Percentiles rank a stretch among this genome's conserved stretches.
Evolutionary conservation across 2,888 invertebrate genomes (phyloP).

Genomic region (Tubulanus polymorphus): DNA sequence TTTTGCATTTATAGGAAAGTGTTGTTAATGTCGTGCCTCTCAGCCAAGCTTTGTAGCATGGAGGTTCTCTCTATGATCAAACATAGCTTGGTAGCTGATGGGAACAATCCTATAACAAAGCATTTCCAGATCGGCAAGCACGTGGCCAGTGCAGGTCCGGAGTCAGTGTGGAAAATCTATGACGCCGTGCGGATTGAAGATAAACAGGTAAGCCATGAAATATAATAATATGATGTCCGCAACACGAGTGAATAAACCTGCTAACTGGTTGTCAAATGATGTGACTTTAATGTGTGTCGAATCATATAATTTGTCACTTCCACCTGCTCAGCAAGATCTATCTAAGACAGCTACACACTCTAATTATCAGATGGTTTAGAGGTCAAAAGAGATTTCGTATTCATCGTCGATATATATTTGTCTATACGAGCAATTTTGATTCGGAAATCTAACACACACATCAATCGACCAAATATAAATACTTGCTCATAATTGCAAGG

Average conservation of each 20-base stretch:
- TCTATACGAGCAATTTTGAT: no score
- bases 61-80: constrained; percentile 44
- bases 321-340: no score
- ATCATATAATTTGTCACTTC: no score
- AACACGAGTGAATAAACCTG: background rate
- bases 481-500: no score
- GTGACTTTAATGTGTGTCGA: background rate
- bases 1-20: no score
- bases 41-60: constrained; percentile 30
- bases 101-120: constrained; percentile 70
- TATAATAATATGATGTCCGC: background rate
- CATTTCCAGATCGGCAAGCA: constrained; percentile 84
- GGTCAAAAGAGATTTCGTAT: no score
- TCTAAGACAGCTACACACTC: no score
- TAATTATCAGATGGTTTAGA: no score
- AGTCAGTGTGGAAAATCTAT: constrained; percentile 86
- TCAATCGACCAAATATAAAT: no score
- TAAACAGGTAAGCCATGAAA: constrained; percentile 68
- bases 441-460: no score
- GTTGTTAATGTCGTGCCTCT: constrained; percentile 2
- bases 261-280: background rate
- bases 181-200: constrained; percentile 85
- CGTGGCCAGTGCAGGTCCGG: constrained; percentile 76
- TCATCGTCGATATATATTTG: no score
- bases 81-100: constrained; percentile 44